Evolutionary conservation across 1,140 invertebrate species (phyloP), one percentile per base, ranked within the genome.

Genomic region (Acromyrmex charruanus): DNA sequence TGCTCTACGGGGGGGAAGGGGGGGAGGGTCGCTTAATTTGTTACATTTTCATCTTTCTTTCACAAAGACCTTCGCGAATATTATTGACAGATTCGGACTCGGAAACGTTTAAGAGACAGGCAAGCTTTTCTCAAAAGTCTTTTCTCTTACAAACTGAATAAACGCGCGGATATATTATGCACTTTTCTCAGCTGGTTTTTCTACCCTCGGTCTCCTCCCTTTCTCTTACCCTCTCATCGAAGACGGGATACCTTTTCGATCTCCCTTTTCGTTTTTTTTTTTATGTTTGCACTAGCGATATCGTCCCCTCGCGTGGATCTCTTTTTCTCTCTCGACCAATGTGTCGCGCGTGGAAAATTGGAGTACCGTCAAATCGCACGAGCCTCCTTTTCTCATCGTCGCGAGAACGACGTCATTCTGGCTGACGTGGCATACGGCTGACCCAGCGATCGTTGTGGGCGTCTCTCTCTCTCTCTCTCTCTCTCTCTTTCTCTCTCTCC

Each of bases 351-450:
- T 66, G 59, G 71, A 68, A 65, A 74, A 72, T 72, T 87, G 39
- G 72, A 85, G 77, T 85, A 85, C 87, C 25, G 87, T 86, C 77
- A 90, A 85, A 91, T 87, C 84, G 55, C 90, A 88, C 85, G 85
- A 74, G 81, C 77, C 39, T 84, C 80, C 55, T 89, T 84, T 75
- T 86, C 86, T 87, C 77, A 77, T 79, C 65, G 85, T 79, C 72
- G 74, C 88, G 69, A 55, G 31, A 58, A 84, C 80, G 61, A 88
- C 90, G 80, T 91, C 91, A 90, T 88, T 87, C 87, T 69, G 31
- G 82, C 79, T 69, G 89, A 91, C 87, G 89, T 91, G 89, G 89
- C 89, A 91, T 82, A 90, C 81, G 86, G 86, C 85, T 65, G 85
- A 86, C 58, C 84, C 55, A 31, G 53, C 80, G 59, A 59, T 81